Evolutionary conservation across 1,140 invertebrate genomes (phyloP), one percentile per base, ranked within the genome.

Genomic region (Hylaeus anthracinus): DNA sequence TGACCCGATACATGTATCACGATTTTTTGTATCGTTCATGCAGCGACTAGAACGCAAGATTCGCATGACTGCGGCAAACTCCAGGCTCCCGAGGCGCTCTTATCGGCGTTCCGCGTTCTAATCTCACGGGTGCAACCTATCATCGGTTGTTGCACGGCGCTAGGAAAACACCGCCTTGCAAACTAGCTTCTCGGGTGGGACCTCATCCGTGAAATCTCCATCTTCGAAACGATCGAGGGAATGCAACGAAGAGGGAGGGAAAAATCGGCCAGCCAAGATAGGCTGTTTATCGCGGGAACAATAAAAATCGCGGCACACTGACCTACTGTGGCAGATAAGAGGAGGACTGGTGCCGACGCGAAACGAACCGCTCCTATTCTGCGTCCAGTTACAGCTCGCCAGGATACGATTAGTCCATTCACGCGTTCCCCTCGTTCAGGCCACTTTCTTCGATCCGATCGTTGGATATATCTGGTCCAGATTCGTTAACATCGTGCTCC

Each of bases 231-330:
- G 55, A 64, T 5, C 4, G 73, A 53, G 45, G 45, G 61, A 78
- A 65, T 72, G 75, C 58, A 70, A 76, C 26, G n/a, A 63, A 65
- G 26, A 12, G 37, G 12, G 4, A 10, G 14, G 12, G 15, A 61
- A 75, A 69, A 63, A 55, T 74, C 45, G 37, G 64, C 4, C 14
- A n/a, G 61, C 3, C 26, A 37, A 12, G 70, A 72, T 73, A 48
- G 61, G 5, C 53, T 39, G 48, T 72, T 72, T 72, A 79, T 72
- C 51, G 5, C 6, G 37, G 2, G 45, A 6, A 26, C 26, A 26
- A 48, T 10, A 86, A 85, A 86, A 86, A 86, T 85, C 51, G 6
- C 73, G 80, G 70, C 79, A 76, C 83, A 82, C 79, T 86, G 80
- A 86, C 85, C 85, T 70, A 86, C 58, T 83, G 56, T 41, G 48